Base-by-base conservation (phyloP, 2,888 invertebrate species). In the Tipula unca region DNA sequence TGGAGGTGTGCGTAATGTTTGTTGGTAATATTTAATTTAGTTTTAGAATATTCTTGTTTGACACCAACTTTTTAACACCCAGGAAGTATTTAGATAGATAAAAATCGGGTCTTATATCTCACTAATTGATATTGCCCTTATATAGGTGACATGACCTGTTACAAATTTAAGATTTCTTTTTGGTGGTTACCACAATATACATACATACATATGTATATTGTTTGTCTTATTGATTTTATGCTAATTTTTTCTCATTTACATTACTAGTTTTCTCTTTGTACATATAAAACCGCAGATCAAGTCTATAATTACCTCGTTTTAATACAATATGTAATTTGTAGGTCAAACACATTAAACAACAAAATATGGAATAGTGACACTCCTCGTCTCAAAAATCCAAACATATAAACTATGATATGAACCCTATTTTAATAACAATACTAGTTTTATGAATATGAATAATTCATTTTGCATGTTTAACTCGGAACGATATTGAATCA, bases 1-100 rank as follows among this genome's bases (percentile, higher is more conserved):
- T 69, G 69, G 69, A 69, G 69, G 69, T 69, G 69, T 69, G 69
- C 69, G 69, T 69, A 69, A 69, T 69, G 25, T 69, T 69, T 69
- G 25, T 69, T 69, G 13, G 69, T 69, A 69, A 20, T 69, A 69
- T 32, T 32, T 69, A 25, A 25, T 69, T 69, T 69, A 25, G 8
- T 69, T 69, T 69, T 17, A 17, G 17, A 48, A 17, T 48, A 48
- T 48, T 48, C 48, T 48, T 48, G 48, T 48, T 48, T 48, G 6
- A 17, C 48, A 48, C 17, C 17, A 48, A 17, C n/a, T 48, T 17
- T 48, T 48, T 69, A 69, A 69, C 69, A 69, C 69, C 69, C 69
- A 25, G 25, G 25, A 69, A 69, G 25, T 69, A 69, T 69, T 69
- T 69, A 69, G 69, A 25, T 25, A 69, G 69, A 69, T 69, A 25